phyloP scores from a whole-genome alignment of 53 echinoderm and acorn worm genomes.

The Patiria pectinifera region DNA sequence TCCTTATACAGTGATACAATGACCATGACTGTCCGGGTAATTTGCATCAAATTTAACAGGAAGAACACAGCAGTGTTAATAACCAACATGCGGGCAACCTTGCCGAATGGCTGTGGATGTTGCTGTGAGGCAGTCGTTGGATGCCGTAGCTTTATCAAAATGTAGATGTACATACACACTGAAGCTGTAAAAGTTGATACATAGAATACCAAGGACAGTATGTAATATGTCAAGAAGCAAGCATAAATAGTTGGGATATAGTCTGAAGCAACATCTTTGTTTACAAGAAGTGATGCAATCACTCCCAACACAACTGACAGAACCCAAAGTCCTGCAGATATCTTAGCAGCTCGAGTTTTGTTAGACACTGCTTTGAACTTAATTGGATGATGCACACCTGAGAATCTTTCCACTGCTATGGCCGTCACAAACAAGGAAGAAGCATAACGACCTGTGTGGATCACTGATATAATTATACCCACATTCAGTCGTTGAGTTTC shows the following conservation, averaged over 20 bases:
- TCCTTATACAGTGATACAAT: background rate
- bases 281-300: too few species aligned
- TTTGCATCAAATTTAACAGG: background rate
- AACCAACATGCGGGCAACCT: background rate
- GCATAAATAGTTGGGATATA: too few species aligned
- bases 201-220: too few species aligned
- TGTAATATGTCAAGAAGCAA: too few species aligned
- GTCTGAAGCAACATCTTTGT: too few species aligned
- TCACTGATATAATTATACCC: background rate
- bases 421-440: background rate
- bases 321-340: background rate
- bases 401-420: background rate
- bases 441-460: background rate
- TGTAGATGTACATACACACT: background rate
- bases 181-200: background rate
- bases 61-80: background rate
- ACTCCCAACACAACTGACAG: too few species aligned
- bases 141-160: background rate
- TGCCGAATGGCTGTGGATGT: background rate
- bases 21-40: background rate
- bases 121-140: background rate
- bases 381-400: background rate
- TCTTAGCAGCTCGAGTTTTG: background rate
- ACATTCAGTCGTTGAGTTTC: too few species aligned
- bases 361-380: background rate